Conservation (phyloP, 2,113 vertebrate genomes). For the Albula glossodonta region DNA sequence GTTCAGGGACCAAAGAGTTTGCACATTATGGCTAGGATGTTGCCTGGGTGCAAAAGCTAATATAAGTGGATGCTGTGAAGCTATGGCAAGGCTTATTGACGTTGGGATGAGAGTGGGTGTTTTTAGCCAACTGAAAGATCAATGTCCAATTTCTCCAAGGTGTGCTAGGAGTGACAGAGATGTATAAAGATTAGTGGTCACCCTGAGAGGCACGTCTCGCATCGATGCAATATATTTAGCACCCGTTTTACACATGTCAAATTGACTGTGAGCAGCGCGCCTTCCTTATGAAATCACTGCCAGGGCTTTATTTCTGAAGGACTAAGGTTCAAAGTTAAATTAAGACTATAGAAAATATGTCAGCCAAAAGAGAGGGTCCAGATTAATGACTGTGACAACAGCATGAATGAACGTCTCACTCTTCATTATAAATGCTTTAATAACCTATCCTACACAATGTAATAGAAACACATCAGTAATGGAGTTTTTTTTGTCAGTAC, state of each 20-base stretch:
- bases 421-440: too few relatives aligned
- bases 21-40: too few relatives aligned
- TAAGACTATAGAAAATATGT: too few relatives aligned
- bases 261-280: not conserved
- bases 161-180: not conserved
- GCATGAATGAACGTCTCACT: not conserved
- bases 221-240: not conserved
- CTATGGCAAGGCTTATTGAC: not conserved
- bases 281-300: too few relatives aligned
- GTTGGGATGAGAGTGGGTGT: not conserved
- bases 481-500: too few relatives aligned
- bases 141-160: too few relatives aligned
- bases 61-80: not conserved
- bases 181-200: not conserved
- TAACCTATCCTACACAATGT: too few relatives aligned
- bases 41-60: too few relatives aligned
- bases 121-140: not conserved
- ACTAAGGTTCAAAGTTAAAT: not conserved
- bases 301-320: not conserved
- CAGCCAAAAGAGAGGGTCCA: not conserved
- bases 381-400: not conserved
- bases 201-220: not conserved
- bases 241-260: not conserved
- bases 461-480: too few relatives aligned
- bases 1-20: too few relatives aligned